A percentile compares a stretch with the other conserved stretches of the same genome.
Evolutionary conservation across 2,888 invertebrate genomes (phyloP).

Genomic region (Vanessa cardui): DNA sequence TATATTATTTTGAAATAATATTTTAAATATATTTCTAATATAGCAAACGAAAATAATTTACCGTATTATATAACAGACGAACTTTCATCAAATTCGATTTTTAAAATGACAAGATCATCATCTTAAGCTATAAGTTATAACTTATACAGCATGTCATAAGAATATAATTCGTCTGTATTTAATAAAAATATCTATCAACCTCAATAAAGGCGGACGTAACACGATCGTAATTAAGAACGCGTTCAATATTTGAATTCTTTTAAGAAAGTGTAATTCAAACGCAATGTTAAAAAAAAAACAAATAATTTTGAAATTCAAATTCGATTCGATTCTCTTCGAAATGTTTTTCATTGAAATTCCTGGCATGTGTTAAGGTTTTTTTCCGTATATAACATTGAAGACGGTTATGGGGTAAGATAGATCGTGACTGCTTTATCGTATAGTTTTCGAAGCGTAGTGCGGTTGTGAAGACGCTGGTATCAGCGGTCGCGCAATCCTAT

Average conservation of each 20-base stretch:
- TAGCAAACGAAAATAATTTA: no score
- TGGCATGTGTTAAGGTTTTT: conserved; percentile 3
- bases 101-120: no score
- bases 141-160: background rate
- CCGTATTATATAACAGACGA: no score
- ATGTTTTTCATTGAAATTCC: background rate
- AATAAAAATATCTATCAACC: conserved; percentile 18
- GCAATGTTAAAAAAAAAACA: background rate
- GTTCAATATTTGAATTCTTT: background rate
- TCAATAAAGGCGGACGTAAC: conserved; percentile 13
- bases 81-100: no score
- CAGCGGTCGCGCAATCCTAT: background rate
- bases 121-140: background rate
- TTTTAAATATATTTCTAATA: no score
- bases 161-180: conserved; percentile 7
- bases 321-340: background rate
- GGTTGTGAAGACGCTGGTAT: conserved; percentile 9
- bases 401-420: conserved; percentile 18
- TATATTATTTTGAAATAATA: no score
- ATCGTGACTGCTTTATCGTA: conserved; percentile 15
- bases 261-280: conserved; percentile 11
- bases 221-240: conserved; percentile 4
- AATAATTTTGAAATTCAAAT: background rate
- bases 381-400: conserved; percentile 21
- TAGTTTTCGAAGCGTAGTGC: conserved; percentile 21